Conservation (phyloP, 1,140 invertebrate species). For the Bombus ignitus region DNA sequence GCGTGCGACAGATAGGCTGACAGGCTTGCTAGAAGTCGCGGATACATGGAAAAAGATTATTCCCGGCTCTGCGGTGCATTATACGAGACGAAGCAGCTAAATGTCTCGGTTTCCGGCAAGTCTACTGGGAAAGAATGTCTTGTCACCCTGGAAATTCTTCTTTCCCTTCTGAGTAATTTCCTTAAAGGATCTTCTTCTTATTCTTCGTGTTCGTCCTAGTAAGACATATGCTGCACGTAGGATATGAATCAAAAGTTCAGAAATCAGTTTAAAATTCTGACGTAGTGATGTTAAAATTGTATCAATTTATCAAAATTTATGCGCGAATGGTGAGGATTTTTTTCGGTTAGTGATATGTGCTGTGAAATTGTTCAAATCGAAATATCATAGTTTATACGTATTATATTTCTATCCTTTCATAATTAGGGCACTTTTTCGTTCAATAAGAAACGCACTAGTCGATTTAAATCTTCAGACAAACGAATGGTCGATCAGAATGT, state of each 20-base stretch:
- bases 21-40: slow-evolving; percentile 44
- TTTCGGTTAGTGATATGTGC: too few species aligned
- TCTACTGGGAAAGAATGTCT: slow-evolving; percentile 11
- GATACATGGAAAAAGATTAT: slow-evolving; percentile 50
- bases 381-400: too few species aligned
- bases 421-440: too few species aligned
- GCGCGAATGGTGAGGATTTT: too few species aligned
- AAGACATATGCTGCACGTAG: too few species aligned
- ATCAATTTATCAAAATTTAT: too few species aligned
- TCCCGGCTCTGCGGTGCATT: slow-evolving; percentile 16
- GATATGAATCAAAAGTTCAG: neutral
- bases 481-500: too few species aligned
- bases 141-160: slow-evolving; percentile 10
- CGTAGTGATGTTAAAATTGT: too few species aligned
- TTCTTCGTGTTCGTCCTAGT: neutral
- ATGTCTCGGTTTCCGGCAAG: slow-evolving; percentile 20
- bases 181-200: slow-evolving; percentile 2
- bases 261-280: neutral
- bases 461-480: too few species aligned
- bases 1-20: slow-evolving; percentile 53
- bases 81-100: slow-evolving; percentile 27
- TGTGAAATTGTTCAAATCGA: too few species aligned
- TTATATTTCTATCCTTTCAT: too few species aligned
- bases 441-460: too few species aligned
- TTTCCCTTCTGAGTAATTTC: slow-evolving; percentile 5